These are phyloP conservation scores for Siphlonurus alternatus DNA, from an alignment of 2,888 invertebrate genomes.

Conservation along the genomic window DNA sequence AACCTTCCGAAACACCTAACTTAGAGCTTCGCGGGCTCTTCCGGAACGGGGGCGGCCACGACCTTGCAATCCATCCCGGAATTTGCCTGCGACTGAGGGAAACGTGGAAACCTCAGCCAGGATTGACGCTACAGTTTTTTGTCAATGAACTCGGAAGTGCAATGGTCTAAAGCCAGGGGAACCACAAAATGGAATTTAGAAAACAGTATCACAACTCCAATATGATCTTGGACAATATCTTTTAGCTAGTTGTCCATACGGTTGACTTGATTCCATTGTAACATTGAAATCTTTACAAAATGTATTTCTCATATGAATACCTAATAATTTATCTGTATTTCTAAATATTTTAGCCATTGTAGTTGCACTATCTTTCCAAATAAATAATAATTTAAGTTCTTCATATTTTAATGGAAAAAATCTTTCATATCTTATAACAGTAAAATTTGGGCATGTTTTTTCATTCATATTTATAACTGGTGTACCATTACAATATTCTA, in stretches of 20 bases:
- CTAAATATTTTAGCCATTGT: neutral
- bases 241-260: neutral
- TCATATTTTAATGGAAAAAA: neutral
- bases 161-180: too few relatives aligned
- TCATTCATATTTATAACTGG: neutral
- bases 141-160: too few relatives aligned
- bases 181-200: neutral
- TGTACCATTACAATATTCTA: neutral
- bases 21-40: too few relatives aligned
- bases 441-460: neutral
- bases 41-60: too few relatives aligned
- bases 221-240: neutral
- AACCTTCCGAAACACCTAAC: too few relatives aligned
- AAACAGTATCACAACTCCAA: neutral
- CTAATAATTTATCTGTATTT: neutral
- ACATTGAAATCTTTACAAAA: neutral
- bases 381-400: neutral
- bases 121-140: too few relatives aligned
- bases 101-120: too few relatives aligned
- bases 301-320: neutral
- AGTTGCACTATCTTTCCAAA: neutral
- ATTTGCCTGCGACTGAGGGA: too few relatives aligned
- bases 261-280: neutral
- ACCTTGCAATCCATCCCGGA: too few relatives aligned
- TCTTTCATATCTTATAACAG: neutral